A percentile compares a stretch with the other conserved stretches of the same genome.
Evolutionary conservation across 2,113 vertebrate genomes (phyloP).

Genomic region (Salvelinus namaycush): DNA sequence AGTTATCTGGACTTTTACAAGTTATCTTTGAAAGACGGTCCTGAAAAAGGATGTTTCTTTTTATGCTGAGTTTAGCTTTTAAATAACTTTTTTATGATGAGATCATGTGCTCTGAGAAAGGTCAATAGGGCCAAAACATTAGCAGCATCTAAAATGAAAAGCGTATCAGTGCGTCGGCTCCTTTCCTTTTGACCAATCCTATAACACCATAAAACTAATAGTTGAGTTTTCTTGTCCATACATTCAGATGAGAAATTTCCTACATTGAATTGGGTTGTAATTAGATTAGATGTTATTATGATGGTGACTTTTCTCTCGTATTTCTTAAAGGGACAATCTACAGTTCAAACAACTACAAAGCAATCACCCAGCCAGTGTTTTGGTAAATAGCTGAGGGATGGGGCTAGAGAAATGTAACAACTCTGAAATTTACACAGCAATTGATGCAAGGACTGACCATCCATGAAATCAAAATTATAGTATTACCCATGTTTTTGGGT

Average conservation of each 20-base stretch:
- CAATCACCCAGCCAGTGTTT: too few species aligned
- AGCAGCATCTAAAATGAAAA: not conserved
- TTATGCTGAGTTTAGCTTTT: not conserved
- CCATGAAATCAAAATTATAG: too few species aligned
- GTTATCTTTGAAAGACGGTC: too few species aligned
- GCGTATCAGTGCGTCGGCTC: not conserved
- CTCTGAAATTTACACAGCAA: too few species aligned
- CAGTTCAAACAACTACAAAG: too few species aligned
- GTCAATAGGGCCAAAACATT: not conserved
- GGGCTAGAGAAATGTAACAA: too few species aligned
- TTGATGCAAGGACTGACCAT: too few species aligned
- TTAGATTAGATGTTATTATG: constrained; percentile 5
- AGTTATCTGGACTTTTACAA: too few species aligned
- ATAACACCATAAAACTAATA: not conserved
- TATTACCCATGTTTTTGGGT: too few species aligned
- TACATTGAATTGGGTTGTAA: constrained; percentile 20
- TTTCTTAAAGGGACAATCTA: too few species aligned
- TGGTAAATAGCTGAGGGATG: too few species aligned
- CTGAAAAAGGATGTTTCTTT: too few species aligned
- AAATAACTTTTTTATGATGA: not conserved
- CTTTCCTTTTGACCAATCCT: not conserved
- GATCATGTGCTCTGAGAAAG: not conserved
- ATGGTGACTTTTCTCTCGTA: constrained; percentile 30
- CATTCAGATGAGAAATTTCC: constrained; percentile 14
- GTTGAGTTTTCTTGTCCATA: constrained; percentile 1